These are phyloP conservation scores for Paratilapia polleni DNA, from an alignment of 2,113 vertebrate genomes.

Conservation along the genomic window DNA sequence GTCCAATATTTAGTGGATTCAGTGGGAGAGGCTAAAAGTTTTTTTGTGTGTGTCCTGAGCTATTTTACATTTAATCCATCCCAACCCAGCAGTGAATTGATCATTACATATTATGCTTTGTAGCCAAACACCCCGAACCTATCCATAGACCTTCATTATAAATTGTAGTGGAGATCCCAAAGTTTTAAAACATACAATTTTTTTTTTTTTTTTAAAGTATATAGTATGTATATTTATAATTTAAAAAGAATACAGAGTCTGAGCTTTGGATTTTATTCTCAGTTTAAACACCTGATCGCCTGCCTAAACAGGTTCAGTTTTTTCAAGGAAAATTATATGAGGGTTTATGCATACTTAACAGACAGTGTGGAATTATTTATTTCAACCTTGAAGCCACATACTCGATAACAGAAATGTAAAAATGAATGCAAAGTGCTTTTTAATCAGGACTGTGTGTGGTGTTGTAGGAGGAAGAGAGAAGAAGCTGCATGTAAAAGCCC, in stretches of 20 bases:
- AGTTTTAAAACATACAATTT: neutral
- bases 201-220: no score
- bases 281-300: neutral
- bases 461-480: conserved; percentile 32
- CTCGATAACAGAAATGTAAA: neutral
- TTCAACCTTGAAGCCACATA: neutral
- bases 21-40: no score
- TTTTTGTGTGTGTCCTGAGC: neutral
- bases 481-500: neutral
- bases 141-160: neutral
- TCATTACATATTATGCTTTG: neutral
- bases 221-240: neutral
- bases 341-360: neutral
- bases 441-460: conserved; percentile 6
- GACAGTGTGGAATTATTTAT: neutral
- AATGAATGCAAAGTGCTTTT: neutral
- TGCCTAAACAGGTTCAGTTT: neutral
- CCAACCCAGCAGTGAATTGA: neutral
- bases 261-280: neutral
- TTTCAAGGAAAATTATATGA: neutral
- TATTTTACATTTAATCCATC: neutral
- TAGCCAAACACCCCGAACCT: neutral
- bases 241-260: neutral
- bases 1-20: neutral
- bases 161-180: neutral